Conservation (phyloP, 1,140 invertebrate genomes). For the Achatina immaculata region DNA sequence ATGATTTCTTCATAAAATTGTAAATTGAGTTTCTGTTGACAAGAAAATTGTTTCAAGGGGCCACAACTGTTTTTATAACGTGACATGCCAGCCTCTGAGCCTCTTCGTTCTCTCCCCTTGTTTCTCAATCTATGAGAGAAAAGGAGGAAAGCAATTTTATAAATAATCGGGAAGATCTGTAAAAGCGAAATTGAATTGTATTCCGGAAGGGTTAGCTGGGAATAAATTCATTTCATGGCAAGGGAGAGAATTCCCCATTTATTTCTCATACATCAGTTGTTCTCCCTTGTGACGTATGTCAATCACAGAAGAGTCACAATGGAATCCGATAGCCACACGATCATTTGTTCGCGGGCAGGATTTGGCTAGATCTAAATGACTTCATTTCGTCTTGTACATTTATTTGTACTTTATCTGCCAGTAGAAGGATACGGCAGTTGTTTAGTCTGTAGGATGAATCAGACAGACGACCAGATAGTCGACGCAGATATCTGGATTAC, state of each 20-base stretch:
- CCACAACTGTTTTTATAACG: neutral
- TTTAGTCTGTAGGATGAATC: too few relatives aligned
- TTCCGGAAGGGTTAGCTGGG: neutral
- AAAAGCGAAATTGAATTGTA: neutral
- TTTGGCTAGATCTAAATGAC: too few relatives aligned
- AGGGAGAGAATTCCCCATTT: neutral
- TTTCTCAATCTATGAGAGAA: neutral
- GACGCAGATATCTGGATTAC: too few relatives aligned
- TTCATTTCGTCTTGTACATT: too few relatives aligned
- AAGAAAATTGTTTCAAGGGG: neutral
- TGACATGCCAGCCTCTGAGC: neutral
- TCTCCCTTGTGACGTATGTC: neutral
- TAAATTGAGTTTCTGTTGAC: conserved; percentile 5
- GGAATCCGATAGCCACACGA: neutral
- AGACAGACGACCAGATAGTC: too few relatives aligned
- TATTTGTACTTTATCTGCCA: too few relatives aligned
- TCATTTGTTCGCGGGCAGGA: neutral
- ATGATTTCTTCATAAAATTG: neutral
- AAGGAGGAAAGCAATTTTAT: neutral
- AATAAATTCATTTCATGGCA: neutral
- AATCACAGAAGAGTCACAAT: neutral
- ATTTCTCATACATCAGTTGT: conserved; percentile 14
- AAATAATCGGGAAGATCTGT: neutral
- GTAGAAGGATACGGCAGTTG: too few relatives aligned
- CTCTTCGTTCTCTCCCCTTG: neutral